A percentile compares a stretch with the other conserved stretches of the same genome.
phyloP scores from a whole-genome alignment of 2,113 vertebrate genomes.

The Halcyon malimbica region DNA sequence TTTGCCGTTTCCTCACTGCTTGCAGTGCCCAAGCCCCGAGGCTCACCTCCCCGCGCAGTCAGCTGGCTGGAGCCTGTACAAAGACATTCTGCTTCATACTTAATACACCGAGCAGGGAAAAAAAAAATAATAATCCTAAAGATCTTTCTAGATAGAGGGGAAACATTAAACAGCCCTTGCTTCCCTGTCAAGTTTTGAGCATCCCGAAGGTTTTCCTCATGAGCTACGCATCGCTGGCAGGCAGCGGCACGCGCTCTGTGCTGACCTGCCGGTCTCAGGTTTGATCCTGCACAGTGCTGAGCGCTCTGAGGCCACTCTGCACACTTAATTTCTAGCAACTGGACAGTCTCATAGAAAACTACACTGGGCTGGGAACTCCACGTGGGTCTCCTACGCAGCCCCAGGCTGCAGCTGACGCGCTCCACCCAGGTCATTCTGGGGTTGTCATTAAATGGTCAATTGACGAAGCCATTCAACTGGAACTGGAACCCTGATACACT shows the following conservation, averaged over 20 bases:
- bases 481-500: neutral
- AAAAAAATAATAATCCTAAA: neutral
- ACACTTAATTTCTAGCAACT: neutral
- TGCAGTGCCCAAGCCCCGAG: constrained; percentile 18
- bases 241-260: neutral
- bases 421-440: neutral
- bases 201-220: neutral
- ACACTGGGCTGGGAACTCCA: neutral
- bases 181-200: neutral
- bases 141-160: neutral
- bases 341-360: neutral
- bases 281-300: neutral
- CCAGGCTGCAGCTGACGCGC: neutral
- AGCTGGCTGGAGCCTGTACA: constrained; percentile 52
- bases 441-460: neutral
- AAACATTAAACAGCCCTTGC: neutral
- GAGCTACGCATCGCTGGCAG: neutral
- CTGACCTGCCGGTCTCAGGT: neutral
- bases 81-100: constrained; percentile 7
- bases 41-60: constrained; percentile 13
- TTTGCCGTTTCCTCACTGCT: constrained; percentile 26
- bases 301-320: neutral
- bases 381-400: neutral
- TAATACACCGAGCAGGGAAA: neutral
- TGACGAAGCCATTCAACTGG: neutral